Conservation (phyloP, 2,113 vertebrate species). For the Canis aureus region DNA sequence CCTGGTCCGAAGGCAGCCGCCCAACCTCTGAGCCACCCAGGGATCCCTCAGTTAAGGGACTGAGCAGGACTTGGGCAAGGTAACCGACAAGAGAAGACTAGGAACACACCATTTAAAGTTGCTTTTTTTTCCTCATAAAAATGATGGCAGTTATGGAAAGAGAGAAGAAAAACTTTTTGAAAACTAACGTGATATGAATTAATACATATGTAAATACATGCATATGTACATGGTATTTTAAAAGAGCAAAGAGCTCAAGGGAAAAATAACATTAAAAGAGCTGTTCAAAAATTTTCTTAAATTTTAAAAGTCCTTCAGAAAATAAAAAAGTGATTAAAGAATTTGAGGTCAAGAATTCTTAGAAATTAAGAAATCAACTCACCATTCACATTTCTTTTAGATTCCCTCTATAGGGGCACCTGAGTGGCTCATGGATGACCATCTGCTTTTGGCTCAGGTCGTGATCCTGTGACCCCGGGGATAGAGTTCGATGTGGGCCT, state of each 20-base stretch:
- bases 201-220: not conserved
- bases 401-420: too few species aligned
- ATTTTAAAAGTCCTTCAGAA: not conserved
- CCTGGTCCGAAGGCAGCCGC: too few species aligned
- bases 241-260: not conserved
- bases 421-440: too few species aligned
- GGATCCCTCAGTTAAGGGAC: too few species aligned
- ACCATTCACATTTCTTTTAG: not conserved
- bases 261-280: slow-evolving; percentile 37
- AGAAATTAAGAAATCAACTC: not conserved
- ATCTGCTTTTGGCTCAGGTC: too few species aligned
- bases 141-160: not conserved
- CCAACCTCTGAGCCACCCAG: too few species aligned
- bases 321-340: not conserved
- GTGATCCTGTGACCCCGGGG: too few species aligned
- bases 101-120: not conserved
- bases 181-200: not conserved
- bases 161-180: not conserved
- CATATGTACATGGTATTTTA: not conserved
- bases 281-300: not conserved
- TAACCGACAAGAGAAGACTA: not conserved
- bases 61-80: not conserved
- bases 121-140: slow-evolving; percentile 21
- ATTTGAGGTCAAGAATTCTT: not conserved
- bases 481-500: too few species aligned